phyloP scores from a whole-genome alignment of 1,140 invertebrate genomes.

The Bombus difficillimus region DNA sequence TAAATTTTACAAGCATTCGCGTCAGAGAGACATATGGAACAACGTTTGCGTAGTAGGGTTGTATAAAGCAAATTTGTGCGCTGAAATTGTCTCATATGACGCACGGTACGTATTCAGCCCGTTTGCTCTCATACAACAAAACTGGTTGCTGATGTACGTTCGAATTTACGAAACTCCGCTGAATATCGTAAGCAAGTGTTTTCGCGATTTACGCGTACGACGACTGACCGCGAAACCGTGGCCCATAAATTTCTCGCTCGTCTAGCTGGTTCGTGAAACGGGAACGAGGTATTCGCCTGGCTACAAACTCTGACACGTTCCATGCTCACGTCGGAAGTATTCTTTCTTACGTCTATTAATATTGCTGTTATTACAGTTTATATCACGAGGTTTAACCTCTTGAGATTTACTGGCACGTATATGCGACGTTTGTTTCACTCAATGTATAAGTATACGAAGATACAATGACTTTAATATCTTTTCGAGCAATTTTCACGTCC shows the following conservation, averaged over 20 bases:
- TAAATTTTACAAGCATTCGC: background rate
- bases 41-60: background rate
- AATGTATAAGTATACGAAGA: background rate
- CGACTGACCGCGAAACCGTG: slow-evolving; percentile 20
- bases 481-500: too few species aligned
- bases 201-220: slow-evolving; percentile 29
- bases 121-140: background rate
- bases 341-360: background rate
- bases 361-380: background rate
- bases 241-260: slow-evolving; percentile 31
- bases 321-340: background rate
- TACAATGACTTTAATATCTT: background rate
- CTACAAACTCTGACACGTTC: background rate
- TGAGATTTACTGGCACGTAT: background rate
- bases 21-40: background rate
- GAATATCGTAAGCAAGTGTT: slow-evolving; percentile 42
- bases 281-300: background rate
- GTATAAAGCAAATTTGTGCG: background rate
- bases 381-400: background rate
- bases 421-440: background rate
- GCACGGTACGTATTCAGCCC: background rate
- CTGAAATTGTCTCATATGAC: background rate
- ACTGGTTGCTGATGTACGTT: background rate
- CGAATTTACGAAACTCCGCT: slow-evolving; percentile 8
- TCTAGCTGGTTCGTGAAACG: slow-evolving; percentile 5